These are phyloP conservation scores for Triplophysa rosa DNA, from an alignment of 2,113 vertebrate species.

Conservation along the genomic window DNA sequence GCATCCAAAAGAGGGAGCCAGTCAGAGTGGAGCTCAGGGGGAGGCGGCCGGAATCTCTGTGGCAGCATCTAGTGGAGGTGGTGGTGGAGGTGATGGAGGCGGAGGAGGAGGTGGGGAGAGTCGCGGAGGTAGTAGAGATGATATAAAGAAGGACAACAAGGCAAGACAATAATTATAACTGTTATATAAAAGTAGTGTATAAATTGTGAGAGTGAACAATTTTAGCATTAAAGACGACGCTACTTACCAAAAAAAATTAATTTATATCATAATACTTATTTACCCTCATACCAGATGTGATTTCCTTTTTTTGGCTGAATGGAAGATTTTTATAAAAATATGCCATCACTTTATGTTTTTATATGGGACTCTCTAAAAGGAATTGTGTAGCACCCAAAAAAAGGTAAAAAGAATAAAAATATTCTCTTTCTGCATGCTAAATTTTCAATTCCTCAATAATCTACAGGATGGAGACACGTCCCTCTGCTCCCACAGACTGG, in stretches of 20 bases:
- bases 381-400: no score
- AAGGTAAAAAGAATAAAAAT: no score
- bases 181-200: not conserved
- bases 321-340: no score
- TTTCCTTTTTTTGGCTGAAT: no score
- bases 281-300: no score
- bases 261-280: no score
- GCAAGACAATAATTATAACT: constrained; percentile 41
- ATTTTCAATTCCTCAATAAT: constrained; percentile 13
- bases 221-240: not conserved
- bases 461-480: constrained; percentile 82
- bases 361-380: no score
- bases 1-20: constrained; percentile 79
- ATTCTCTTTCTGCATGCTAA: not conserved
- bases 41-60: constrained; percentile 72
- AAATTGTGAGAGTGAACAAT: not conserved
- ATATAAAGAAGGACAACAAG: constrained; percentile 88
- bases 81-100: constrained; percentile 73
- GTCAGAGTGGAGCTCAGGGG: constrained; percentile 73
- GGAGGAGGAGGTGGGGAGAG: constrained; percentile 74
- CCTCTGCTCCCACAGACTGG: constrained; percentile 87
- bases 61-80: constrained; percentile 74
- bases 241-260: no score
- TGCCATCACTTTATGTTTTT: no score
- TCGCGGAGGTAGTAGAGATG: constrained; percentile 77